Evolutionary conservation across 2,888 invertebrate species (phyloP).

Genomic region (Yponomeuta malinellus): DNA sequence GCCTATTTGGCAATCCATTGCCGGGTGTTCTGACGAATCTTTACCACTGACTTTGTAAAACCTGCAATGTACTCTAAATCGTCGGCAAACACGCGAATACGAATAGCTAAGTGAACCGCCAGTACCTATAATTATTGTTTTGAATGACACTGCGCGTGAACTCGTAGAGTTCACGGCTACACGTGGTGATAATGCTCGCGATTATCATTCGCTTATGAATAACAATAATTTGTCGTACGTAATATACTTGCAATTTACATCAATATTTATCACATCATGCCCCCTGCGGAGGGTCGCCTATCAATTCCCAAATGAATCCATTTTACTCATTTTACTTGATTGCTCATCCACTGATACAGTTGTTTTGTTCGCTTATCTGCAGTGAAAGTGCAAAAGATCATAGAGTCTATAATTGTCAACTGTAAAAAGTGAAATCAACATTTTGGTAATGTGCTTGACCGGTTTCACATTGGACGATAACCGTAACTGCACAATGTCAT

Average conservation of each 20-base stretch:
- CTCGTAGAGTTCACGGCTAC: slow-evolving; percentile 2
- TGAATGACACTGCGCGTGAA: background rate
- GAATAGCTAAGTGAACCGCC: background rate
- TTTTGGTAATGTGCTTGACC: too few relatives aligned
- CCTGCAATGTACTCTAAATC: too few relatives aligned
- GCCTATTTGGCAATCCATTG: background rate
- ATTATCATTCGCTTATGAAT: slow-evolving; percentile 1
- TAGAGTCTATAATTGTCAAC: too few relatives aligned
- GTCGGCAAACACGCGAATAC: background rate
- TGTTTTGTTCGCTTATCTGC: too few relatives aligned
- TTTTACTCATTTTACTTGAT: background rate
- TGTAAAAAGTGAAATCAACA: too few relatives aligned
- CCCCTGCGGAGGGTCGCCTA: background rate
- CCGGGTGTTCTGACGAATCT: too few relatives aligned
- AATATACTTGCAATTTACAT: background rate
- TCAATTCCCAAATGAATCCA: background rate
- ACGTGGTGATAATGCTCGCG: slow-evolving; percentile 8
- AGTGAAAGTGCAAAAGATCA: too few relatives aligned
- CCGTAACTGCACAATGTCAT: too few relatives aligned
- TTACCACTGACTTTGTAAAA: too few relatives aligned
- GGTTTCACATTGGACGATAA: too few relatives aligned
- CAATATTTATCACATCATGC: background rate
- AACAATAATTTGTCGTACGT: background rate
- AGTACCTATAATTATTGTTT: background rate
- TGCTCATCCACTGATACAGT: too few relatives aligned